Evolutionary conservation across 2,113 vertebrate species (phyloP), one percentile per base, ranked within the genome.

Genomic region (Ammodramus savannarum): DNA sequence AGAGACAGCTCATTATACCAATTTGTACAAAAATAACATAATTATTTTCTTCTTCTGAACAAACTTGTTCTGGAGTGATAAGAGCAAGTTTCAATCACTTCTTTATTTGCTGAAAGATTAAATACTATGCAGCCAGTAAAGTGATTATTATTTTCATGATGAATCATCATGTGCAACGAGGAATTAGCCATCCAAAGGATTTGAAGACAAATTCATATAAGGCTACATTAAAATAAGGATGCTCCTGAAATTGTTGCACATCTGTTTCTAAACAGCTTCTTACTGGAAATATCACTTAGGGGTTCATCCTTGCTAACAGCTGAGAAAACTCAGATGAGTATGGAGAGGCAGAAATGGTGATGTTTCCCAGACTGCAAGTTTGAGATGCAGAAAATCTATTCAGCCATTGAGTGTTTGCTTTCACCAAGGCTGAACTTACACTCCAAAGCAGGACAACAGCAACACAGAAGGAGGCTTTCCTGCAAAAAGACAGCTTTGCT

Each of bases 1-100:
- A 90, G 91, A 93, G 95, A 85, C 85, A 96, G 92, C 83, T 94
- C 88, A 89, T 97, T 97, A 97, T 85, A 44, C 32, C 83, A 96
- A 93, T 96, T 94, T 93, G 82, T 80, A 81, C 71, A 93, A 93
- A 95, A 95, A 85, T 95, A 96, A 95, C 77, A 89, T 72, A 86
- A 95, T 95, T 94, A 73, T 73, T 84, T 95, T 93, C 44, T 92
- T 92, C 52, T 90, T 96, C 81, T 91, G 85, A 96, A 89, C 51
- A 87, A 95, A 94, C 67, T 90, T 87, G 34, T 62, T 96, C 89
- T 92, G 65, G 25, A 80, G 72, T 68, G 92, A 91, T 96, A 97
- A 96, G 82, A 94, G 81, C 86, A 96, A 97, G 68, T 96, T 96
- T 96, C 93, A 96, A 71, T 91, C 78, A 74, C 61, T 84, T 87